Evolutionary conservation across 2,888 invertebrate genomes (phyloP).

Genomic region (Drosophila prostipennis): DNA sequence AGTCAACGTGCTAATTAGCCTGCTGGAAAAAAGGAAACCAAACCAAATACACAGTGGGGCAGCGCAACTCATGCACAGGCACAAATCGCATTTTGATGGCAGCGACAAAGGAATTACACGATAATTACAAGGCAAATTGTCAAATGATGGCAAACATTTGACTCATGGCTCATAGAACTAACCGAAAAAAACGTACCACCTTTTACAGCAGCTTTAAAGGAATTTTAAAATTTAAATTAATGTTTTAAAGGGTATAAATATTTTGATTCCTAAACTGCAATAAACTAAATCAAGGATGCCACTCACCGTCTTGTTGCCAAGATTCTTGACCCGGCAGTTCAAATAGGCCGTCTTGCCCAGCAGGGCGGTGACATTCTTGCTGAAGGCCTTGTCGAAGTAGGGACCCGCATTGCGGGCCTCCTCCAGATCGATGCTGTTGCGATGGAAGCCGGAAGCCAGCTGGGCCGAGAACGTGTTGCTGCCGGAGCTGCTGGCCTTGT

Average conservation of each 20-base stretch:
- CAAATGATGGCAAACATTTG: constrained; percentile 7
- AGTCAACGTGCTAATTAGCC: constrained; percentile 76
- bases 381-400: constrained; percentile 90
- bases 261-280: too few relatives aligned
- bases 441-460: constrained; percentile 66
- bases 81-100: constrained; percentile 71
- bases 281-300: neutral
- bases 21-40: constrained; percentile 47
- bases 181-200: too few relatives aligned
- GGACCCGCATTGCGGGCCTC: constrained; percentile 88
- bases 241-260: too few relatives aligned
- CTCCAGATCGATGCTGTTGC: constrained; percentile 82
- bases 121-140: constrained; percentile 26
- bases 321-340: constrained; percentile 94
- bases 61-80: constrained; percentile 22
- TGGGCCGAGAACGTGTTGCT: constrained; percentile 54
- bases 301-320: constrained; percentile 95
- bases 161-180: neutral
- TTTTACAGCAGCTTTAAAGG: too few relatives aligned
- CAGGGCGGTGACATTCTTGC: constrained; percentile 92
- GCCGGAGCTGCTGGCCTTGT: constrained; percentile 58
- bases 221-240: neutral
- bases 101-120: constrained; percentile 68
- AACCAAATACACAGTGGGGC: constrained; percentile 28
- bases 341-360: constrained; percentile 95